Base-by-base conservation (phyloP, 2,113 vertebrate genomes). In the Plectropomus leopardus region DNA sequence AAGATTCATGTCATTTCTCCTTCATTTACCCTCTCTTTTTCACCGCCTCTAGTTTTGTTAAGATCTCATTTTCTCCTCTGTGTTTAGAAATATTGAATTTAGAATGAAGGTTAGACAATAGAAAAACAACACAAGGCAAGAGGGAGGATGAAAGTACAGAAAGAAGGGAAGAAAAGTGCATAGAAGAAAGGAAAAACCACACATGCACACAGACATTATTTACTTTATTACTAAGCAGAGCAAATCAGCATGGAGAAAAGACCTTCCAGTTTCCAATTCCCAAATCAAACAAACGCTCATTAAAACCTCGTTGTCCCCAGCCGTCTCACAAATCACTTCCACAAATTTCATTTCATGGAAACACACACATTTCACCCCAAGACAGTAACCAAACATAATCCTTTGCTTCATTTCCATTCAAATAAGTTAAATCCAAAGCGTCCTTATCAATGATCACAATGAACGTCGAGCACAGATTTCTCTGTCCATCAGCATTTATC, bases 281-380 rank as follows among this genome's bases (percentile, higher is more conserved):
- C 73, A 92, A 92, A 94, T 95, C 93, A 95, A 95, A 96, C 93
- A 95, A 89, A 73, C 75, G 10, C 82, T 94, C 93, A 93, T 94
- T 93, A 93, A 90, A 86, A 83, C 54, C 81, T 68, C 64, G 36
- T 74, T 78, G 57, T 86, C 74, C 64, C 28, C 80, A 66, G 83
- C 76, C 72, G 68, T 78, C 84, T 85, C 82, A 80, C 86, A 89
- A 91, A 94, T 91, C 75, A 83, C 78, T 84, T 86, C 80, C 76
- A 85, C 92, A 93, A 92, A 94, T 92, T 92, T 70, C 77, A 91
- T 92, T 90, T 86, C 76, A 50, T 71, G 76, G 54, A 86, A 89
- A 87, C 50, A 85, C 83, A 88, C 79, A 85, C 91, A 72, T 90
- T 88, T 91, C 89, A 86, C 88, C 80, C 89, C 70, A 59, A 88